Evolutionary conservation across 2,888 invertebrate species (phyloP).

Genomic region (Meghimatium bilineatum): DNA sequence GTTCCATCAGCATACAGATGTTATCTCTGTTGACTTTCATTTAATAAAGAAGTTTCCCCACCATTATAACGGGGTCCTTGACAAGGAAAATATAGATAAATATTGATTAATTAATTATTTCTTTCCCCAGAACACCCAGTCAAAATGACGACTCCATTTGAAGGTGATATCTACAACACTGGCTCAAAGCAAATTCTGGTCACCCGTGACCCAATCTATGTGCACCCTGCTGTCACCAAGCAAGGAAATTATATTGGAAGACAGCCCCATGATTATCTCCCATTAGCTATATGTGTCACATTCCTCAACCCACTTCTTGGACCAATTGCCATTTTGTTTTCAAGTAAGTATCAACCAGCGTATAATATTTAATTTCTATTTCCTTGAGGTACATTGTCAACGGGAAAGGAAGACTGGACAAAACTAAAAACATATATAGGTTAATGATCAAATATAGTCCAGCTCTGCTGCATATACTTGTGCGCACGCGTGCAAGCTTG

Average conservation of each 20-base stretch:
- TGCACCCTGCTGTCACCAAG: slow-evolving; percentile 65
- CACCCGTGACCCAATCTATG: slow-evolving; percentile 66
- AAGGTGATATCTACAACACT: slow-evolving; percentile 52
- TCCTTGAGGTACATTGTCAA: too few relatives aligned
- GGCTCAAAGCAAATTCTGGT: slow-evolving; percentile 66
- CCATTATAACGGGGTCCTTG: too few relatives aligned
- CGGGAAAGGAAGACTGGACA: too few relatives aligned
- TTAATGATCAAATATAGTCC: too few relatives aligned
- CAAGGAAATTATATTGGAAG: slow-evolving; percentile 67
- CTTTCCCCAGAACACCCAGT: neutral
- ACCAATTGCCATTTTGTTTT: slow-evolving; percentile 65
- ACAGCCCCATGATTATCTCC: slow-evolving; percentile 65
- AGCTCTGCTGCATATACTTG: too few relatives aligned
- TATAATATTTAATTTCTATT: neutral
- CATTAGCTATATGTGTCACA: slow-evolving; percentile 61
- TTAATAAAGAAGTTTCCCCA: too few relatives aligned
- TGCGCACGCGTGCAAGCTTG: too few relatives aligned
- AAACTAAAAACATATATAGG: too few relatives aligned
- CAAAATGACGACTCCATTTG: slow-evolving; percentile 48
- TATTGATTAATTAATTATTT: neutral
- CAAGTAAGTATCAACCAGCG: slow-evolving; percentile 60
- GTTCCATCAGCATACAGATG: too few relatives aligned
- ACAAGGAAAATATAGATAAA: too few relatives aligned
- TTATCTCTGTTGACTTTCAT: too few relatives aligned
- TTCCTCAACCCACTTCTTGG: slow-evolving; percentile 68